phyloP scores from a whole-genome alignment of 2,797 vertebrate genomes.

The Urophycis tenuis region DNA sequence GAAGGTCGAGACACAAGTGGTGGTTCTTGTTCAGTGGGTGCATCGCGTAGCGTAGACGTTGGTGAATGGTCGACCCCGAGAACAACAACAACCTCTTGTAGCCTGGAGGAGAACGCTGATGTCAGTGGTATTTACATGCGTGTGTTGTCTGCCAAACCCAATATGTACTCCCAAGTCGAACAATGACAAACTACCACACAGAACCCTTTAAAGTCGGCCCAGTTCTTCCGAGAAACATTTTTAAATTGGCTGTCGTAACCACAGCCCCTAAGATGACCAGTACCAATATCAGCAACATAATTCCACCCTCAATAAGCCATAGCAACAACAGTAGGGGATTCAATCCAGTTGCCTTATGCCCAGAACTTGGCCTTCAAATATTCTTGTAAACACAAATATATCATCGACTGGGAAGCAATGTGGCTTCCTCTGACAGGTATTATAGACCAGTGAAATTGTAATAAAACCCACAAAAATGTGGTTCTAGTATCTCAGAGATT shows the following conservation, averaged over 20 bases:
- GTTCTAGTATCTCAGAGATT: not conserved
- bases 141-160: constrained; percentile 5
- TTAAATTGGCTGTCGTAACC: not conserved
- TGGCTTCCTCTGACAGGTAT: not conserved
- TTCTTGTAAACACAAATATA: not conserved
- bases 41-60: not conserved
- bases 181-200: constrained; percentile 14
- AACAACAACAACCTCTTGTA: not conserved
- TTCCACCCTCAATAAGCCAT: constrained; percentile 39
- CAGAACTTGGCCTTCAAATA: not conserved
- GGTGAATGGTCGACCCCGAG: not conserved
- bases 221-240: not conserved
- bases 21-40: not conserved
- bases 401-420: constrained; percentile 4
- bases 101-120: not conserved
- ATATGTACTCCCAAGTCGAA: constrained; percentile 2
- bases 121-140: not conserved
- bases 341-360: constrained; percentile 37
- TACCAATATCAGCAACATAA: not conserved
- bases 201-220: not conserved
- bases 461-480: not conserved
- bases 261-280: not conserved
- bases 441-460: not conserved
- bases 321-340: constrained; percentile 29
- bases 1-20: not conserved